These are phyloP conservation scores for Pempheris klunzingeri DNA, from an alignment of 2,797 vertebrate species.

Conservation along the genomic window DNA sequence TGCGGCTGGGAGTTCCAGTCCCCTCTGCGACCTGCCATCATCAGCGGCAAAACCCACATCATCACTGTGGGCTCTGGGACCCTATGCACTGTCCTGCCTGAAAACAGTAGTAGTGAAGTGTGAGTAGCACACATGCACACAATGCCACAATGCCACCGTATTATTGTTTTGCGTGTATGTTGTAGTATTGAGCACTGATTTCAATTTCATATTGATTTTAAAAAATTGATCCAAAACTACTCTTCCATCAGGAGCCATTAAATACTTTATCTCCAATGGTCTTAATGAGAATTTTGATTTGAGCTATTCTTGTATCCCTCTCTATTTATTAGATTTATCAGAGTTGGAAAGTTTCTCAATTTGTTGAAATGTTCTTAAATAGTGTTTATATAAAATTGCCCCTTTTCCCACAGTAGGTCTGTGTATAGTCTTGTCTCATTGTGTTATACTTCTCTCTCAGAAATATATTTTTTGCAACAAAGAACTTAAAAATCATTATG, in stretches of 20 bases:
- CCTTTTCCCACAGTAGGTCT: neutral
- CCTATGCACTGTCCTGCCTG: constrained; percentile 78
- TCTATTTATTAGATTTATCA: neutral
- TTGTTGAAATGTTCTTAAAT: neutral
- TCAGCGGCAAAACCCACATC: constrained; percentile 62
- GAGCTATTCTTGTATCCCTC: neutral
- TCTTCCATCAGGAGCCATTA: neutral
- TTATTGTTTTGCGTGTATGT: neutral
- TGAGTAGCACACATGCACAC: constrained; percentile 63
- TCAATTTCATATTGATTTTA: too few species aligned
- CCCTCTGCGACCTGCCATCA: constrained; percentile 8
- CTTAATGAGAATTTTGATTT: neutral
- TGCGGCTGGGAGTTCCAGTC: constrained; percentile 91
- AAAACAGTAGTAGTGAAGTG: constrained; percentile 78
- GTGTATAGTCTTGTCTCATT: neutral
- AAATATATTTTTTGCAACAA: neutral
- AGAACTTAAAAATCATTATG: too few species aligned
- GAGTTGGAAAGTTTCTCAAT: neutral
- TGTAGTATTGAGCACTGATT: neutral
- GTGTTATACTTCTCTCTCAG: neutral
- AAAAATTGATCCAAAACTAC: neutral
- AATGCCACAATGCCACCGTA: neutral
- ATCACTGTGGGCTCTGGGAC: constrained; percentile 83
- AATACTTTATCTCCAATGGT: neutral
- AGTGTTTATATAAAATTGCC: neutral